Percentiles rank a stretch among this genome's conserved stretches.
Conservation (phyloP, 2,113 vertebrate species). For the Pygoscelis antarcticus region DNA sequence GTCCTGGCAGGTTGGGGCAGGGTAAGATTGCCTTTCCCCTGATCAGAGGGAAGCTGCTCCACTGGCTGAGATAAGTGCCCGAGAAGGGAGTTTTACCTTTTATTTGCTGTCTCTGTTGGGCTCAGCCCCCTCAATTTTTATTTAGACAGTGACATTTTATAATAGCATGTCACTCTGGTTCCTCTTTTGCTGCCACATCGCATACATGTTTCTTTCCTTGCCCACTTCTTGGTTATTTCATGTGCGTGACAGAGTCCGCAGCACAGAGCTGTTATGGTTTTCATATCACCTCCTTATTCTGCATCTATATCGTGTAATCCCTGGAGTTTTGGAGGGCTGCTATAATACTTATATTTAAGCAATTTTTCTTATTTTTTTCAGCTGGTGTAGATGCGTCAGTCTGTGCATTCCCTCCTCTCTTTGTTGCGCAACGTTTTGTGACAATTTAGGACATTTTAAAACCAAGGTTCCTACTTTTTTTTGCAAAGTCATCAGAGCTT, state of each 20-base stretch:
- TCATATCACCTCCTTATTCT: not conserved
- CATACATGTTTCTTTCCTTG: accelerated
- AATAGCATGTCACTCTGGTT: not conserved
- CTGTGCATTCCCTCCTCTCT: not conserved
- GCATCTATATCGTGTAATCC: not conserved
- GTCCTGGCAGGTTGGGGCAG: not conserved
- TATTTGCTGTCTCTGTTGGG: not conserved
- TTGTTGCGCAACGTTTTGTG: not conserved
- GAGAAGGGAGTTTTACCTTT: not conserved
- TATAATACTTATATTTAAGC: not conserved
- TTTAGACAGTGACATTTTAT: not conserved
- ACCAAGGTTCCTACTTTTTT: not conserved
- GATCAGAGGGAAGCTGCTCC: not conserved
- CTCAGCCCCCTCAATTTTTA: not conserved
- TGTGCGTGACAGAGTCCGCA: accelerated
- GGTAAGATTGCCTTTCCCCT: not conserved
- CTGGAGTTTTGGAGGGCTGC: not conserved
- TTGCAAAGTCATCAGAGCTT: not conserved
- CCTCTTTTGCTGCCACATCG: not conserved
- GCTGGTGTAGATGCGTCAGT: accelerated
- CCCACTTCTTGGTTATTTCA: not conserved
- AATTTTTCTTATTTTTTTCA: not conserved
- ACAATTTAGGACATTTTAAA: not conserved
- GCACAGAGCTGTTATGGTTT: not conserved
- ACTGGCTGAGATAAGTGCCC: not conserved